A percentile compares a stretch with the other conserved stretches of the same genome.
phyloP scores from a whole-genome alignment of 1,140 invertebrate species.

The Paraescarpia echinospica region DNA sequence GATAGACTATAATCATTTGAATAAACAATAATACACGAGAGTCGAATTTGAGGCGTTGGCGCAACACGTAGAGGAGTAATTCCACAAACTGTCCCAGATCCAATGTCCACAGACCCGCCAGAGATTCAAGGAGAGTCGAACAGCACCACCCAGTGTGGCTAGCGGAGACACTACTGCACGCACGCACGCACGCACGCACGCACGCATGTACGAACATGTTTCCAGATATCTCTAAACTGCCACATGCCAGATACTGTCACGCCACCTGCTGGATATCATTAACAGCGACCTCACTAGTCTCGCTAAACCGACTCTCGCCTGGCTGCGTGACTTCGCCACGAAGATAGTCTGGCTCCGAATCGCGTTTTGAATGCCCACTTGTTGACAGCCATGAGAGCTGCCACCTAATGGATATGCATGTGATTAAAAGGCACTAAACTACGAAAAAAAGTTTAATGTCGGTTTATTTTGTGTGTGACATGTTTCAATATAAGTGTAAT shows the following conservation, averaged over 20 bases:
- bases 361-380: too few relatives aligned
- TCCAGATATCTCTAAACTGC: background rate
- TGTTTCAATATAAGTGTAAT: too few relatives aligned
- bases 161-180: background rate
- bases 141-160: background rate
- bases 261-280: background rate
- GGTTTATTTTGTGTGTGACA: too few relatives aligned
- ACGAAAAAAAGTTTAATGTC: too few relatives aligned
- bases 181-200: background rate
- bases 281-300: too few relatives aligned
- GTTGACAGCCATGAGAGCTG: too few relatives aligned
- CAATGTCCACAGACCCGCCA: background rate
- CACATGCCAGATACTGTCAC: background rate
- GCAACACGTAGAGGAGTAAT: background rate
- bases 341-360: too few relatives aligned
- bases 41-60: background rate
- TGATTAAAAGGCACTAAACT: too few relatives aligned
- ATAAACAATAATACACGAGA: background rate
- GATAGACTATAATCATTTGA: too few relatives aligned
- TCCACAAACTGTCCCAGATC: background rate
- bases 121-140: background rate
- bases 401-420: too few relatives aligned
- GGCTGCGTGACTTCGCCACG: too few relatives aligned
- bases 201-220: background rate
- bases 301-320: too few relatives aligned